Evolutionary conservation across 2,888 invertebrate species (phyloP).

Genomic region (Monoplex corrugatus): DNA sequence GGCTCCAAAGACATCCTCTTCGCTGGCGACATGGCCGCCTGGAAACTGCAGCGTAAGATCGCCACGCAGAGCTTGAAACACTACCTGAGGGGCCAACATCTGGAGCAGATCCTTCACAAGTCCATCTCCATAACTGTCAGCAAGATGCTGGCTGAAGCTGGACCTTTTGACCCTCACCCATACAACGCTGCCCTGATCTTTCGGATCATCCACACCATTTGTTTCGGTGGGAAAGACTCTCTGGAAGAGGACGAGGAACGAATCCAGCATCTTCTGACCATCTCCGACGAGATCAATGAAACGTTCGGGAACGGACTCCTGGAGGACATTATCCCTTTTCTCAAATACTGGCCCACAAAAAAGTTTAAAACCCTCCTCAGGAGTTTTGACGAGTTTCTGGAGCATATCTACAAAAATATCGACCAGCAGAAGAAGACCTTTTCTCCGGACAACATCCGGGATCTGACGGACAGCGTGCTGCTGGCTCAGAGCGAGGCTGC

Average conservation of each 20-base stretch:
- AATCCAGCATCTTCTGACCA: no score
- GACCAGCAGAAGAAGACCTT: constrained; percentile 47
- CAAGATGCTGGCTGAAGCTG: background rate
- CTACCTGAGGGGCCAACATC: background rate
- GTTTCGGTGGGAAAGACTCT: background rate
- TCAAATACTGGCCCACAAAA: background rate
- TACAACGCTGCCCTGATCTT: background rate
- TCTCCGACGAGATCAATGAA: background rate
- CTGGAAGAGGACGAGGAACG: no score
- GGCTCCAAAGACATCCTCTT: background rate
- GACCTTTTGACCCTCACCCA: background rate
- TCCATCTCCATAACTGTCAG: background rate
- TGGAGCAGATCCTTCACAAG: background rate
- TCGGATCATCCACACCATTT: background rate
- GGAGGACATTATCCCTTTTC: background rate
- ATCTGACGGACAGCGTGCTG: constrained; percentile 55
- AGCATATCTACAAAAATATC: background rate
- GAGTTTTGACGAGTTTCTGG: background rate
- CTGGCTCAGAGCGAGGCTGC: constrained; percentile 50
- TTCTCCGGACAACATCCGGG: constrained; percentile 50
- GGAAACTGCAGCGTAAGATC: constrained; percentile 21
- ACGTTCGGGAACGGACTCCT: background rate
- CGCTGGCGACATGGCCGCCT: background rate
- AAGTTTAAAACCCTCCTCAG: background rate
- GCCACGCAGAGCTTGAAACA: background rate